Evolutionary conservation across 2,797 vertebrate species (phyloP).

Genomic region (Cyclura pinguis): DNA sequence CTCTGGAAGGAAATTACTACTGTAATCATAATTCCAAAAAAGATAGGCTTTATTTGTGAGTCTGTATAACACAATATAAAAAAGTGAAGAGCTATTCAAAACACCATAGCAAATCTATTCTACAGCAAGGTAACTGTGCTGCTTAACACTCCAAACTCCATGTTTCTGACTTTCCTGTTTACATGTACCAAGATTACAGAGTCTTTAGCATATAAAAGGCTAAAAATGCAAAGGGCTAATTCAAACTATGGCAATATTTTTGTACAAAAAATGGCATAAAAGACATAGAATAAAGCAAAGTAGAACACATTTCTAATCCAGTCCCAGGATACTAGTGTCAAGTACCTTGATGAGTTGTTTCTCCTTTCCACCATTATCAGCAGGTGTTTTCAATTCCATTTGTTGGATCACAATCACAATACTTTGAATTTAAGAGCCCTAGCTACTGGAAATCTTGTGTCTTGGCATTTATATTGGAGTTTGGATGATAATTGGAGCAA

Average conservation of each 20-base stretch:
- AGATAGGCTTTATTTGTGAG: constrained; percentile 66
- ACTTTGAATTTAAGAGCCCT: constrained; percentile 15
- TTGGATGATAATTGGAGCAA: not conserved
- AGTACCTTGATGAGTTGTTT: not conserved
- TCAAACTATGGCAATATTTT: not conserved
- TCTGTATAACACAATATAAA: constrained; percentile 61
- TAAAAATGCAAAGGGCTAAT: not conserved
- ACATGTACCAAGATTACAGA: constrained; percentile 24
- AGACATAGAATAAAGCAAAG: constrained; percentile 26
- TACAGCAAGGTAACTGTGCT: constrained; percentile 32
- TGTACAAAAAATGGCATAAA: not conserved
- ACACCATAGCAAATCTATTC: constrained; percentile 50
- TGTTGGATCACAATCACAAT: not conserved
- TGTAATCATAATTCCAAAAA: constrained; percentile 54
- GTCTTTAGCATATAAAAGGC: constrained; percentile 16
- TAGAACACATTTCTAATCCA: constrained; percentile 21
- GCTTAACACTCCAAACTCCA: constrained; percentile 37
- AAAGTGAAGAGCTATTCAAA: constrained; percentile 43
- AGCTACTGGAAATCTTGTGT: rapidly evolving
- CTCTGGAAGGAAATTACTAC: constrained; percentile 32
- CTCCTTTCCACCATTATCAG: not conserved
- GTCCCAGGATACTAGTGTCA: not conserved
- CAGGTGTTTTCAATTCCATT: not conserved
- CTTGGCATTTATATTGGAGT: not conserved
- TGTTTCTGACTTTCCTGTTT: constrained; percentile 26